Percentiles rank a stretch among this genome's conserved stretches.
Conservation (phyloP, 2,888 invertebrate species). For the Chymomyza amoena region DNA sequence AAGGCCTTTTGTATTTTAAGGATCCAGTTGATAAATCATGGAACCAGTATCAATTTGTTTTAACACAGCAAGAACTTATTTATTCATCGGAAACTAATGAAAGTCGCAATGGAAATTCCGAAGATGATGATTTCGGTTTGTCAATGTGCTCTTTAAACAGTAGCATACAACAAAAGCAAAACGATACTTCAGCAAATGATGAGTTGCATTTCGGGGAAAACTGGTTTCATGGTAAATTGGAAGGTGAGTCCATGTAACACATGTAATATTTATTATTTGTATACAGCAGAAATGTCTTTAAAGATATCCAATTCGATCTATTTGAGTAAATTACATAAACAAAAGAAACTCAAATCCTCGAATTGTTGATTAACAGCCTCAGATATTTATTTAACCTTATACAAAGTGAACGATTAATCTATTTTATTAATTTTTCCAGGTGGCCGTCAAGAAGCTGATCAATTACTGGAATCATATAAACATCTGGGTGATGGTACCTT, state of each 20-base stretch:
- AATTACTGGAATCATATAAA: constrained; percentile 84
- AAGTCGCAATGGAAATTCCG: constrained; percentile 82
- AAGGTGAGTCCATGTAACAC: constrained; percentile 76
- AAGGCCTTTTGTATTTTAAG: constrained; percentile 92
- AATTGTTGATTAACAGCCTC: no score
- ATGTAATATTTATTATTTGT: no score
- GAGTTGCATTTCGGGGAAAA: constrained; percentile 94
- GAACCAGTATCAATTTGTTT: constrained; percentile 95
- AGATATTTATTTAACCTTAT: no score
- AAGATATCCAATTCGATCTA: no score
- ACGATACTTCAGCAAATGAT: constrained; percentile 87
- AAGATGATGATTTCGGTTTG: constrained; percentile 80
- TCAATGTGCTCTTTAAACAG: constrained; percentile 43
- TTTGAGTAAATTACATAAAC: no score
- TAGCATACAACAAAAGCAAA: constrained; percentile 80
- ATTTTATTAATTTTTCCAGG: constrained; percentile 65
- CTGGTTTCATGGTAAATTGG: constrained; percentile 95
- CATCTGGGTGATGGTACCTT: constrained; percentile 95
- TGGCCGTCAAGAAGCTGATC: constrained; percentile 88
- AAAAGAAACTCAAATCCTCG: no score
- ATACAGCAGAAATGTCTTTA: no score
- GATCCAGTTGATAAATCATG: constrained; percentile 94
- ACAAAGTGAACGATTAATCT: neutral
- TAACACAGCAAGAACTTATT: constrained; percentile 92
- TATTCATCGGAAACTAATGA: constrained; percentile 83